These are phyloP conservation scores for Dendrocincla tyrannina DNA, from an alignment of 2,797 vertebrate species.

Conservation along the genomic window DNA sequence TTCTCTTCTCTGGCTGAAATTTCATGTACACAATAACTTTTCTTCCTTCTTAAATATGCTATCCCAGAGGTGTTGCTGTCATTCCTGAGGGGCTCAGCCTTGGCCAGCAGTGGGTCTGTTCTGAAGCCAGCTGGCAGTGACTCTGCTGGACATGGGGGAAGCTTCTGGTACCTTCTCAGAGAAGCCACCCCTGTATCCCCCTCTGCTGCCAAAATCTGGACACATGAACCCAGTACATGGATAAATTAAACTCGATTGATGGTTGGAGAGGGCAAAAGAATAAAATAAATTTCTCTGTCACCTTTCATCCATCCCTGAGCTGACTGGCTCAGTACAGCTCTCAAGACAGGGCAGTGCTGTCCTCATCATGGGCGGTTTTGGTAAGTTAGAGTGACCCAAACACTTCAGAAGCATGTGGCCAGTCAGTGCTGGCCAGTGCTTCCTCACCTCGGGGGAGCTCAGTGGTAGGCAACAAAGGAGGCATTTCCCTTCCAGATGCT, in stretches of 20 bases:
- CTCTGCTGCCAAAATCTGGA: not conserved
- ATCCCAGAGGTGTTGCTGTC: not conserved
- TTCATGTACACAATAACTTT: not conserved
- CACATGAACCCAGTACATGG: not conserved
- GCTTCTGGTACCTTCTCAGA: not conserved
- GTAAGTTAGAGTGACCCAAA: no score
- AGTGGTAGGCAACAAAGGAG: accelerated
- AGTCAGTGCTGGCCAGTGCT: not conserved
- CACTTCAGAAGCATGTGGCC: not conserved
- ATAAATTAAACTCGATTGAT: accelerated
- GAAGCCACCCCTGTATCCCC: not conserved
- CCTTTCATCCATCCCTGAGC: not conserved
- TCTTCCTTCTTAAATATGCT: not conserved
- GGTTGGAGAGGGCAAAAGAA: not conserved
- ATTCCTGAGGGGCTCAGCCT: not conserved
- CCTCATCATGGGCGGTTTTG: no score
- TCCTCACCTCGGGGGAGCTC: not conserved
- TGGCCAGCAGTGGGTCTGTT: not conserved
- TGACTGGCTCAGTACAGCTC: not conserved
- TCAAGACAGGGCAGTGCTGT: not conserved
- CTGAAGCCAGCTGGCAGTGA: not conserved
- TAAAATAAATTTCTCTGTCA: not conserved
- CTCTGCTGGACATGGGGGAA: not conserved
- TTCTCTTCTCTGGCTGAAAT: not conserved
- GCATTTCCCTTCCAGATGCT: not conserved